Base-by-base conservation (phyloP, 2,888 invertebrate genomes). In the Aspidiotus destructor region DNA sequence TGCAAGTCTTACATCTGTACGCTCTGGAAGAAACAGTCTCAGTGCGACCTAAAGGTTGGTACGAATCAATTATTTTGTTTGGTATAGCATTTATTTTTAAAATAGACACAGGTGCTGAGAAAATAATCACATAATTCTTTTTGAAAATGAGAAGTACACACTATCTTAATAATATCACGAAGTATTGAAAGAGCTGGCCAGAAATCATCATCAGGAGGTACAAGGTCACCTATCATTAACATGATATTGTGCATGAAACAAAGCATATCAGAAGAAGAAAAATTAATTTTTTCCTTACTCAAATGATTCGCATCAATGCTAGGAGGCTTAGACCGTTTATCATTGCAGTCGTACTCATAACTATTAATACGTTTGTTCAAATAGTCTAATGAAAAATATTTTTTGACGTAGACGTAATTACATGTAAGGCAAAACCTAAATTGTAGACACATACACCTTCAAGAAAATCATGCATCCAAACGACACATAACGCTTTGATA, bases 181-280 rank as follows among this genome's bases (percentile, higher is more conserved):
- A n/a, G n/a, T n/a, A n/a, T n/a, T n/a, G n/a, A n/a, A n/a, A n/a
- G n/a, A n/a, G n/a, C n/a, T n/a, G n/a, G n/a, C 71, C 71, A 72
- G 8, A 70, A 70, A 9, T 41, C 44, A 63, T 72, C 62, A 52
- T 70, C 44, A 67, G 65, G 28, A 15, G 70, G 69, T 10, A 72
- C 53, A 53, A 61, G 42, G 60, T 71, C 69, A 41, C 71, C 72
- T 17, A 72, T 58, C 42, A 72, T 60, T 8, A 71, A 7, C 52
- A 48, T 53, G 16, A 71, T 57, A 68, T 63, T 68, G 1, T 16
- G 41, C 52, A 70, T 58, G 60, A 71, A 68, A 15, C 62, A 62
- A 8, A 70, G 13, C 62, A 70, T 71, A 63, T 71, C 70, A 28
- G 68, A 55, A n/a, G 71, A 70, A 42, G 70, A n/a, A n/a, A n/a